phyloP scores from a whole-genome alignment of 1,140 invertebrate genomes.

The Drosophila baimaii region DNA sequence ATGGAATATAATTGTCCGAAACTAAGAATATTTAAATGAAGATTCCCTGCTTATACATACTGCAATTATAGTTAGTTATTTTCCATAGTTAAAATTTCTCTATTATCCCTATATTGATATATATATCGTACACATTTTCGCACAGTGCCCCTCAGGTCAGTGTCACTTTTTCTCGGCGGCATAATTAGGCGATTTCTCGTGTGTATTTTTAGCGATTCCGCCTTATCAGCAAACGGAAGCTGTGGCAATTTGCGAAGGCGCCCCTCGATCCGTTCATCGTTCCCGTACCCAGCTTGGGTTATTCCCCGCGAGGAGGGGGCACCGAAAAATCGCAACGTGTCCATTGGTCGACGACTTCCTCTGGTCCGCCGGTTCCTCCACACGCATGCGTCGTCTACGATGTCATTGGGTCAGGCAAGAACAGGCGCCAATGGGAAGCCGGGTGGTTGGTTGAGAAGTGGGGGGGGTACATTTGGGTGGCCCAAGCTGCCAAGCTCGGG shows the following conservation, averaged over 20 bases:
- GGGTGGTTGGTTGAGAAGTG: neutral
- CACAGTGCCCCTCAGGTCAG: constrained; percentile 19
- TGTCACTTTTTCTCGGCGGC: constrained; percentile 3
- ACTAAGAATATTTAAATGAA: rapidly evolving
- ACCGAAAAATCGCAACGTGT: constrained; percentile 50
- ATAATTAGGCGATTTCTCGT: constrained; percentile 7
- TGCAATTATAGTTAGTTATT: neutral
- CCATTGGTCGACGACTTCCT: constrained; percentile 58
- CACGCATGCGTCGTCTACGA: constrained; percentile 49
- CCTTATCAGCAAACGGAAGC: constrained; percentile 47
- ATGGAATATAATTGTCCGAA: neutral
- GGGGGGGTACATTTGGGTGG: neutral
- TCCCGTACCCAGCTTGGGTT: constrained; percentile 5
- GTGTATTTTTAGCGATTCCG: constrained; percentile 23
- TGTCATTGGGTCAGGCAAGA: constrained; percentile 46
- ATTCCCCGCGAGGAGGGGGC: neutral
- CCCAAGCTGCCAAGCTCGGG: neutral
- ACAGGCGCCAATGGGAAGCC: constrained; percentile 43
- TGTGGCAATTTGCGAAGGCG: constrained; percentile 29
- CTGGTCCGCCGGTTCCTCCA: constrained; percentile 26
- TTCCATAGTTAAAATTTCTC: neutral
- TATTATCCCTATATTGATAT: neutral
- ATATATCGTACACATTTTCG: neutral
- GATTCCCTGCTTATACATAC: neutral
- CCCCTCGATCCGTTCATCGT: constrained; percentile 1